Conservation (phyloP, 2,888 invertebrate genomes). For the Diaperis boleti region DNA sequence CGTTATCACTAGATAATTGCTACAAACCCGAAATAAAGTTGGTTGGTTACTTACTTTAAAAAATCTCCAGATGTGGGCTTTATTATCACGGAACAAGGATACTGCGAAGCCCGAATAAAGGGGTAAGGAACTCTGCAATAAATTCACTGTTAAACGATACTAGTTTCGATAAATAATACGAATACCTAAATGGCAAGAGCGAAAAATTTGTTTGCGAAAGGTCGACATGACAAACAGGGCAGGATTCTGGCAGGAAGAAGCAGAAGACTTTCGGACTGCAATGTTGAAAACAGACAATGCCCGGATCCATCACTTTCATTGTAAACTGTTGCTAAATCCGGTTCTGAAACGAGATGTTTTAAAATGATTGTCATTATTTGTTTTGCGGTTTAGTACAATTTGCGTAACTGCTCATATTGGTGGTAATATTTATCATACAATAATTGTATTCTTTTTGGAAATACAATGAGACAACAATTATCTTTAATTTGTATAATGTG, state of each 20-base stretch:
- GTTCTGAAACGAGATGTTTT: conserved; percentile 22
- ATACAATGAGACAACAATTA: too few species aligned
- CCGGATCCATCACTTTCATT: conserved; percentile 73
- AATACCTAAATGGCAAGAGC: conserved; percentile 82
- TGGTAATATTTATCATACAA: too few species aligned
- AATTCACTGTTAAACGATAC: conserved; percentile 46
- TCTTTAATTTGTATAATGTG: too few species aligned
- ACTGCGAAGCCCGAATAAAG: conserved; percentile 83
- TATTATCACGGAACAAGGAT: conserved; percentile 85
- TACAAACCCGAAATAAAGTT: not conserved
- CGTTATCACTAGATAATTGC: conserved; percentile 8
- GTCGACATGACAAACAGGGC: conserved; percentile 82
- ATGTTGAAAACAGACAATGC: conserved; percentile 92
- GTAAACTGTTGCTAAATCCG: not conserved
- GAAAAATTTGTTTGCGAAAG: conserved; percentile 70
- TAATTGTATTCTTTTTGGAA: too few species aligned
- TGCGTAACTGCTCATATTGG: too few species aligned
- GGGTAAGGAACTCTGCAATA: conserved; percentile 84
- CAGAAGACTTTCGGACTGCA: conserved; percentile 88
- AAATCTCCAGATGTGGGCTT: conserved; percentile 91
- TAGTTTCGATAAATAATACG: not conserved
- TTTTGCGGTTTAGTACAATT: too few species aligned
- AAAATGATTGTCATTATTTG: too few species aligned
- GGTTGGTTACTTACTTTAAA: conserved; percentile 75
- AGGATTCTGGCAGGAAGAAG: conserved; percentile 79